These are phyloP conservation scores for Diogma glabrata DNA, from an alignment of 2,888 invertebrate genomes.

Conservation along the genomic window DNA sequence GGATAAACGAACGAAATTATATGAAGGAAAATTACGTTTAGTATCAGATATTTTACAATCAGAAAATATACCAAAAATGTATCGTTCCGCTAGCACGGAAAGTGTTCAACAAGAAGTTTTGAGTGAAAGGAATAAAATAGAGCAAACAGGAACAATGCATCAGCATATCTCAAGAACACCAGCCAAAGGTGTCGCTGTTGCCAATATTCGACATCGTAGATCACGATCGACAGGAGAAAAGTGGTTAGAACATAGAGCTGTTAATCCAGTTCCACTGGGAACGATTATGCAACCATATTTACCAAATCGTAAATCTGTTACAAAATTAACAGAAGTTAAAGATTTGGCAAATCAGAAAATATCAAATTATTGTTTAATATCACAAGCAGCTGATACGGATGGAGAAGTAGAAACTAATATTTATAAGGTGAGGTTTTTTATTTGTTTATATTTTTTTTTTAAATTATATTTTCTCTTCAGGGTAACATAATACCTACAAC, in stretches of 20 bases:
- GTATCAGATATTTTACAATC: conserved; percentile 47
- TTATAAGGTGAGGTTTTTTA: conserved; percentile 53
- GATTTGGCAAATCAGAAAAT: conserved; percentile 56
- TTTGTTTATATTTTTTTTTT: conserved; percentile 2
- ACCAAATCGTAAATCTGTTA: conserved; percentile 69
- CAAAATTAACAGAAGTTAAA: conserved; percentile 68
- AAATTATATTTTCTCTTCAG: conserved; percentile 32
- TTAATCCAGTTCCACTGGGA: conserved; percentile 67
- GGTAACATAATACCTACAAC: conserved; percentile 89
- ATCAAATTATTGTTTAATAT: conserved; percentile 83
- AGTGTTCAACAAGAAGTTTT: conserved; percentile 11
- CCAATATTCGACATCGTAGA: conserved; percentile 62
- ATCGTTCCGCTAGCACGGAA: conserved; percentile 30
- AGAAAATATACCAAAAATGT: conserved; percentile 22
- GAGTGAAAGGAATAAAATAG: conserved; percentile 10
- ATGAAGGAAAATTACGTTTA: conserved; percentile 47
- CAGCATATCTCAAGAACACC: conserved; percentile 16
- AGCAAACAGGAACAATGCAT: conserved; percentile 11
- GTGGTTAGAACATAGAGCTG: conserved; percentile 86
- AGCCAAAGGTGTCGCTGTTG: conserved; percentile 50
- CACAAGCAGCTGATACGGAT: conserved; percentile 83
- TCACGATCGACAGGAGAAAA: conserved; percentile 66
- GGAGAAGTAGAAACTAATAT: conserved; percentile 89
- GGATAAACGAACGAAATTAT: conserved; percentile 39
- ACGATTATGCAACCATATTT: conserved; percentile 82